A percentile compares a stretch with the other conserved stretches of the same genome.
Evolutionary conservation across 2,888 invertebrate species (phyloP).

Genomic region (Archips xylosteana): DNA sequence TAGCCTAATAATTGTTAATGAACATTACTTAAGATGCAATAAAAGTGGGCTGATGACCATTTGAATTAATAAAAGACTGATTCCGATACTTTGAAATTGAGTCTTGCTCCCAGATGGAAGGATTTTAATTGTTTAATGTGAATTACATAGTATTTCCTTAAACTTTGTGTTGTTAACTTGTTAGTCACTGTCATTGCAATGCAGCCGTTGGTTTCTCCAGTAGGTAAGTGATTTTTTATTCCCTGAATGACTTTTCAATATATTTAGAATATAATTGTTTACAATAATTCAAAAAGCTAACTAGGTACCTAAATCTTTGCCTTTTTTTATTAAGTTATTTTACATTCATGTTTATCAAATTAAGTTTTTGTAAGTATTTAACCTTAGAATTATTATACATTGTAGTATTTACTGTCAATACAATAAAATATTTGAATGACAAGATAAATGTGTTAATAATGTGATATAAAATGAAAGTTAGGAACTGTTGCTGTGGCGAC

Average conservation of each 20-base stretch:
- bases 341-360: no score
- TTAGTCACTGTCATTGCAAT: conserved; percentile 23
- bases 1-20: neutral
- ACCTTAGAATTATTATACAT: no score
- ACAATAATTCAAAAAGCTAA: neutral
- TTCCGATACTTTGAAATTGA: neutral
- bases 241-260: neutral
- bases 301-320: neutral
- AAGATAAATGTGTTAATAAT: no score
- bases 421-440: no score
- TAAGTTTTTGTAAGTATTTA: no score
- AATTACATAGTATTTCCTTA: conserved; percentile 1
- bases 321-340: no score
- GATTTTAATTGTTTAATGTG: neutral
- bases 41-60: neutral
- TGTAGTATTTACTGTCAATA: no score
- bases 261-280: neutral
- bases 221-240: conserved; percentile 45
- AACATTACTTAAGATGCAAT: neutral
- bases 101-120: neutral
- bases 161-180: neutral
- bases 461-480: no score
- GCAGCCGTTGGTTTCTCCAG: conserved; percentile 48
- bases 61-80: neutral
- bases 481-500: no score